Evolutionary conservation across 2,797 vertebrate genomes (phyloP).

Genomic region (Rousettus madagascariensis): DNA sequence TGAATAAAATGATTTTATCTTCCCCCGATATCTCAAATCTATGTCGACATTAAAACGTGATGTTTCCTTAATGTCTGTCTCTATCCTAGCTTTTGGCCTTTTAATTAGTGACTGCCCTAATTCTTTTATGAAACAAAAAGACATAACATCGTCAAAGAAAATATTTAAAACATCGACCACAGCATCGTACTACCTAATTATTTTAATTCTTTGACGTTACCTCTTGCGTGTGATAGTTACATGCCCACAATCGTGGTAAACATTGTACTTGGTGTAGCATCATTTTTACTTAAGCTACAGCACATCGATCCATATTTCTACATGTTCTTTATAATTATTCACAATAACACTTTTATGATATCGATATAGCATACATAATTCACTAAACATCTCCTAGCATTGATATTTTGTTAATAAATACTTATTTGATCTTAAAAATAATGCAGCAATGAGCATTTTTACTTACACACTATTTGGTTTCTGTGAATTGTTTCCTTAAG

Average conservation of each 20-base stretch:
- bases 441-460: background rate
- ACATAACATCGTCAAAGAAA: background rate
- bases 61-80: background rate
- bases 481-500: slow-evolving; percentile 18
- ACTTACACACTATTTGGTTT: slow-evolving; percentile 1
- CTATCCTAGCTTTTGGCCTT: background rate
- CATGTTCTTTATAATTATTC: slow-evolving; percentile 20
- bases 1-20: background rate
- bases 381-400: background rate
- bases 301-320: background rate
- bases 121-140: background rate
- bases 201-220: background rate
- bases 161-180: background rate
- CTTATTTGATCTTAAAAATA: slow-evolving; percentile 32
- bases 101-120: background rate
- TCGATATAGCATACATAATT: background rate
- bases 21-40: background rate
- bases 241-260: background rate
- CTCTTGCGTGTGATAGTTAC: background rate
- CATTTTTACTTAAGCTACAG: background rate
- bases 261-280: background rate
- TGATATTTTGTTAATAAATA: slow-evolving; percentile 14
- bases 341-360: background rate
- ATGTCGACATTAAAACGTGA: background rate
- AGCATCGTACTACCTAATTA: background rate